These are phyloP conservation scores for Vulpes vulpes DNA, from an alignment of 2,113 vertebrate species.

Conservation along the genomic window DNA sequence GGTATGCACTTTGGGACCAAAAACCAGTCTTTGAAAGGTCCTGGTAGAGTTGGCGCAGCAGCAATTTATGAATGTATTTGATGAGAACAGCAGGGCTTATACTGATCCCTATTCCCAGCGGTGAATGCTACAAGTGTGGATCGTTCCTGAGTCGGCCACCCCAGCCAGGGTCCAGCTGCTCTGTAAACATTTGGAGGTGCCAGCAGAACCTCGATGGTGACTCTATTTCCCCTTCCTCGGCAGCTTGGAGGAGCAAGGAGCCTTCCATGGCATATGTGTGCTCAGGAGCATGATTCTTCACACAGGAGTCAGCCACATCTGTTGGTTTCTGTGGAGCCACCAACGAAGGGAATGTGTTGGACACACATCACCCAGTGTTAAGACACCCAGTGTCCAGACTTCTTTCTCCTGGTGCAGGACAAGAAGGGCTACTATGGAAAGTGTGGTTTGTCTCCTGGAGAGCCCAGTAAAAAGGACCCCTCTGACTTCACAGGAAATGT, in stretches of 20 bases:
- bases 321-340: not conserved
- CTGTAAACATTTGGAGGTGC: not conserved
- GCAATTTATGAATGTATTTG: not conserved
- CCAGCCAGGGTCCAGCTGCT: not conserved
- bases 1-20: not conserved
- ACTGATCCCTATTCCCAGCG: not conserved
- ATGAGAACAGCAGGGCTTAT: not conserved
- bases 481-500: not conserved
- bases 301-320: not conserved
- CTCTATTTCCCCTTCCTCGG: not conserved
- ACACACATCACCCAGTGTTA: not conserved
- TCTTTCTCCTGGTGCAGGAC: not conserved
- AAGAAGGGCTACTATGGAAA: not conserved
- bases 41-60: not conserved
- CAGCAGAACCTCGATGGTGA: not conserved
- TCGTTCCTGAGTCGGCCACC: fast-evolving
- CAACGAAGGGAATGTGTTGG: not conserved
- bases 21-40: not conserved
- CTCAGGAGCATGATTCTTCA: not conserved
- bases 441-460: not conserved
- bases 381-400: not conserved
- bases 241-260: not conserved
- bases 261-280: fast-evolving
- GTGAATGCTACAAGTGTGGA: not conserved
- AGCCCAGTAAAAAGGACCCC: not conserved